These are phyloP conservation scores for Eretmocerus hayati DNA, from an alignment of 2,888 invertebrate genomes.

Conservation along the genomic window DNA sequence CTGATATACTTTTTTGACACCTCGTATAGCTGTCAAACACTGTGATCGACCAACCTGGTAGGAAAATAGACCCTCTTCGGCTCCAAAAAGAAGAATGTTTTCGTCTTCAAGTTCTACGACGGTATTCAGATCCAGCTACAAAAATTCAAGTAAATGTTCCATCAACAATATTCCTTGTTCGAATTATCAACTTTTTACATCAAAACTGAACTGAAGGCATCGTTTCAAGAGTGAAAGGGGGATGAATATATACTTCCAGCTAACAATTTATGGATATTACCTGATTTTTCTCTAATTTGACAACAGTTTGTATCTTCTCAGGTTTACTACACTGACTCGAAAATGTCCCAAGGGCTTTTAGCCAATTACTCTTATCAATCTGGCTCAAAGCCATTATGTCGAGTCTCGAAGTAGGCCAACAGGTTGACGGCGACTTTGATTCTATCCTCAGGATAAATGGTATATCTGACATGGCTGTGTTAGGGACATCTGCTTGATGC, in stretches of 20 bases:
- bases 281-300: conserved; percentile 41
- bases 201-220: too few relatives aligned
- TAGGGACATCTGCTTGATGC: conserved; percentile 41
- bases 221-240: too few relatives aligned
- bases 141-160: too few relatives aligned
- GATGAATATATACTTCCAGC: too few relatives aligned
- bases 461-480: conserved; percentile 55
- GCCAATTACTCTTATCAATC: conserved; percentile 59
- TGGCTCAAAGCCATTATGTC: conserved; percentile 57
- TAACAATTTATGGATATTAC: too few relatives aligned
- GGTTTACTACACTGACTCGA: conserved; percentile 34
- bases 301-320: conserved; percentile 35
- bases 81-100: conserved; percentile 52
- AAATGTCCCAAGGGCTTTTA: conserved; percentile 49
- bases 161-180: too few relatives aligned
- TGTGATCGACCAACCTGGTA: conserved; percentile 44
- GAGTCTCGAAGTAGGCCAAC: conserved; percentile 56
- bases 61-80: conserved; percentile 56
- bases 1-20: conserved; percentile 58
- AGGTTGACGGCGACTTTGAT: conserved; percentile 53
- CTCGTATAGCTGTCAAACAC: conserved; percentile 45
- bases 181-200: too few relatives aligned
- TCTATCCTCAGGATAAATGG: conserved; percentile 57
- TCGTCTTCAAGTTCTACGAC: conserved; percentile 45
- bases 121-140: conserved; percentile 48